Conservation (phyloP, 2,888 invertebrate genomes). For the Herminia tarsipennalis region DNA sequence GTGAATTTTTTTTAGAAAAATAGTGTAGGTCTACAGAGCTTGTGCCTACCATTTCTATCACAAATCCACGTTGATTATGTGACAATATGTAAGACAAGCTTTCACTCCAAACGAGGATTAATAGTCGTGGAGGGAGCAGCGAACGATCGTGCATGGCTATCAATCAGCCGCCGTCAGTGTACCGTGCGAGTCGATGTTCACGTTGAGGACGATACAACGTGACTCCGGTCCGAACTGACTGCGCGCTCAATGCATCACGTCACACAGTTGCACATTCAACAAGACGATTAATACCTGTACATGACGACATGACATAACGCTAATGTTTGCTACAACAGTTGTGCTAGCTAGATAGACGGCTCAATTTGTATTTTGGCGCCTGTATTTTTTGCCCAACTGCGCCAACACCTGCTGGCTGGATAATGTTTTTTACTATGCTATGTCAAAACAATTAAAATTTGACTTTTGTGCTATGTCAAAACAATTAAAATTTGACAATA, state of each 20-base stretch:
- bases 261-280: background rate
- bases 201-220: constrained; percentile 46
- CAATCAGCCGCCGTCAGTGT: constrained; percentile 37
- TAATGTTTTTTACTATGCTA: too few relatives aligned
- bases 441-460: too few relatives aligned
- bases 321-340: too few relatives aligned
- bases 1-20: too few relatives aligned
- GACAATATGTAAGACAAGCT: constrained; percentile 23
- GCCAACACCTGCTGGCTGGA: too few relatives aligned
- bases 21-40: too few relatives aligned
- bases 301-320: too few relatives aligned
- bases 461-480: too few relatives aligned
- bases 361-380: too few relatives aligned
- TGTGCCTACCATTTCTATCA: background rate
- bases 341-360: too few relatives aligned
- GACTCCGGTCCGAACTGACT: constrained; percentile 28
- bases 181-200: constrained; percentile 27
- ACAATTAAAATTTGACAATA: too few relatives aligned
- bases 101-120: constrained; percentile 29
- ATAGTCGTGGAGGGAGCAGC: constrained; percentile 22
- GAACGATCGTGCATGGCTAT: constrained; percentile 19
- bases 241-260: constrained; percentile 6
- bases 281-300: background rate
- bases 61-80: constrained; percentile 3
- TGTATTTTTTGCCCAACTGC: too few relatives aligned